Evolutionary conservation across 2,888 invertebrate genomes (phyloP), one percentile per base, ranked within the genome.

Genomic region (Pandemis corylana): DNA sequence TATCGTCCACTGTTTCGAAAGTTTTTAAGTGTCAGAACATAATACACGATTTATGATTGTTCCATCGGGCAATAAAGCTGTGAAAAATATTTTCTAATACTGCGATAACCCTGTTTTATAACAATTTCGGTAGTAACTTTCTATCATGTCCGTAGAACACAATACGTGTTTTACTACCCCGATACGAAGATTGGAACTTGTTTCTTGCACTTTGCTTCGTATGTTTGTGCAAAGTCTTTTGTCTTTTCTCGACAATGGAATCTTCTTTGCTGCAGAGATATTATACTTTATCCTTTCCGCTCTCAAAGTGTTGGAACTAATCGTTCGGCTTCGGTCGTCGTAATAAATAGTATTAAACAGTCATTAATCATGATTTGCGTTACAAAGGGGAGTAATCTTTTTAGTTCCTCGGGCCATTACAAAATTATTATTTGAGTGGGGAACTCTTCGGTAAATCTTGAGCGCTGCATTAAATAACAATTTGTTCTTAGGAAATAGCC

Each of bases 301-400:
- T 63, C 15, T 42, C n/a, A 36, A 70, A 65, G 53, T 61, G 51
- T 36, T 44, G n/a, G 49, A 41, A 61, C 63, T 65, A 59, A 73
- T 73, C 64, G 44, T 44, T 65, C 59, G n/a, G 59, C 64, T 61
- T 15, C 15, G 59, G 59, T 59, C 42, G 46, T 36, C 51, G 44
- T 51, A 67, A 67, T 71, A 70, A 71, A 71, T 63, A 67, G 42
- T 67, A 63, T 71, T 75, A 67, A 71, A 71, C 81, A 82, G 81
- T 84, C 83, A 88, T 89, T 86, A 86, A 87, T 88, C 85, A 86
- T 85, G 88, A 88, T 89, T 85, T 80, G 78, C 78, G 77, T 82
- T 77, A 78, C 78, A 82, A 80, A 80, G 79, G 78, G 74, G 79
- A 77, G 78, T 82, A 82, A 82, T 74, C 65, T 51, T 74, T 72